Conservation (phyloP, 1,140 invertebrate genomes). For the Zaprionus lachaisei region DNA sequence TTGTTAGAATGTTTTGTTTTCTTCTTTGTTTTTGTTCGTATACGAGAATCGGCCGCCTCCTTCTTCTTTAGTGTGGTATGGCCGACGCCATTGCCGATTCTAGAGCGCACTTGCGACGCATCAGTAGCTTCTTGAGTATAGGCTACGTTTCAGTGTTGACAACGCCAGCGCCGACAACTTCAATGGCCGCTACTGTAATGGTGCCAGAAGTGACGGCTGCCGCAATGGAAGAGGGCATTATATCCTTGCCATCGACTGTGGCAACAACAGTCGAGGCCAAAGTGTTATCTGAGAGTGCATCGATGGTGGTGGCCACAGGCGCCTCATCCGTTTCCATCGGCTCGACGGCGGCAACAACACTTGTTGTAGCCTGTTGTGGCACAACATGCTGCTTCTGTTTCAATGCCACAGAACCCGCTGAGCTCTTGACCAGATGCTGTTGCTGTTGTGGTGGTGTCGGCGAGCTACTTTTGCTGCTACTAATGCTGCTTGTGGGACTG, state of each 20-base stretch:
- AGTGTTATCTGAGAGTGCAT: conserved; percentile 51
- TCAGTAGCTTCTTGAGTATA: conserved; percentile 84
- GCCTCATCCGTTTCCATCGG: conserved; percentile 72
- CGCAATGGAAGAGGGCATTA: conserved; percentile 41
- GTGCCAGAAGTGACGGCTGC: conserved; percentile 45
- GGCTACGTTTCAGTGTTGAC: conserved; percentile 83
- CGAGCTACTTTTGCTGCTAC: conserved; percentile 74
- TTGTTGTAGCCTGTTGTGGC: conserved; percentile 25
- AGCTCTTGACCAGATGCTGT: conserved; percentile 49
- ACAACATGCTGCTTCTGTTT: conserved; percentile 56
- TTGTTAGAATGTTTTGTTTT: conserved; percentile 52
- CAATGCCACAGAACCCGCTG: conserved; percentile 7
- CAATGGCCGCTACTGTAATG: conserved; percentile 62
- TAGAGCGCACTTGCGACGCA: conserved; percentile 74
- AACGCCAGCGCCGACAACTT: conserved; percentile 69
- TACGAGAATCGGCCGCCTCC: conserved; percentile 35
- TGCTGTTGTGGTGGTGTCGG: conserved; percentile 67
- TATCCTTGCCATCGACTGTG: conserved; percentile 54
- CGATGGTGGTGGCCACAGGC: conserved; percentile 24
- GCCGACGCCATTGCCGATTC: conserved; percentile 41
- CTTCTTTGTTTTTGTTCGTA: conserved; percentile 44
- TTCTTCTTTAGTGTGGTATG: conserved; percentile 12
- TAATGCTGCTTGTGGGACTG: conserved; percentile 77
- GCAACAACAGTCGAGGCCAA: conserved; percentile 47
- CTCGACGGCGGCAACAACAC: conserved; percentile 38